Percentiles rank a stretch among this genome's conserved stretches.
Evolutionary conservation across 2,888 invertebrate genomes (phyloP).

Genomic region (Trichogramma dendrolimi): DNA sequence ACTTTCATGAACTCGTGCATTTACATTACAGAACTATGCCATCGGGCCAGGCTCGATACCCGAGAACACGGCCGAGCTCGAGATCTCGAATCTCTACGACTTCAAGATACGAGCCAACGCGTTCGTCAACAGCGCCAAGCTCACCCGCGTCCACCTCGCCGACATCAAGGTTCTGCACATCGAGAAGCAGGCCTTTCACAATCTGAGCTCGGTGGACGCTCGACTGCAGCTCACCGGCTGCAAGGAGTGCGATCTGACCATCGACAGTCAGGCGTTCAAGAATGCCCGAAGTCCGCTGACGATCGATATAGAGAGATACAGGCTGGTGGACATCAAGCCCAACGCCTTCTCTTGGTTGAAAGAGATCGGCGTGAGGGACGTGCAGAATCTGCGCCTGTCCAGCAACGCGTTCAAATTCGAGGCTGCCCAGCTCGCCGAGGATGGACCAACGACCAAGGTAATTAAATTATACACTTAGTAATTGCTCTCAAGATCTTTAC

Average conservation of each 20-base stretch:
- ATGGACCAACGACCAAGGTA: conserved; percentile 59
- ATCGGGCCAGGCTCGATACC: conserved; percentile 55
- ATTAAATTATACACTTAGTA: background rate
- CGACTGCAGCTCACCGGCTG: conserved; percentile 61
- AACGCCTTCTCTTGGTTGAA: conserved; percentile 66
- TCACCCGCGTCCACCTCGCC: conserved; percentile 57
- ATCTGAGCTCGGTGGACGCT: conserved; percentile 59
- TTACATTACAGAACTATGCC: conserved; percentile 40
- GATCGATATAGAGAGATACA: conserved; percentile 59
- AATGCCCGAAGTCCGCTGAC: conserved; percentile 63
- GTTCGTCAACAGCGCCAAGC: conserved; percentile 57
- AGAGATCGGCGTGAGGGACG: conserved; percentile 59
- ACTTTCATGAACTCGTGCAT: too few relatives aligned
- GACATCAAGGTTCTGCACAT: conserved; percentile 57
- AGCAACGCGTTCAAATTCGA: conserved; percentile 64
- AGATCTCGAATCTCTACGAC: conserved; percentile 57
- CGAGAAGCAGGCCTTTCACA: conserved; percentile 60
- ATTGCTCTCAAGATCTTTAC: background rate
- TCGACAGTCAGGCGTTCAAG: conserved; percentile 62
- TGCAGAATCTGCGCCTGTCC: conserved; percentile 57
- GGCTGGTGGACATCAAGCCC: conserved; percentile 59
- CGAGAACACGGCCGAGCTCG: conserved; percentile 58
- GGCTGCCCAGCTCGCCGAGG: conserved; percentile 58
- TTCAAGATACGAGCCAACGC: conserved; percentile 58
- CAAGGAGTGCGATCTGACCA: conserved; percentile 55